Percentiles rank a stretch among this genome's conserved stretches.
phyloP scores from a whole-genome alignment of 1,140 invertebrate genomes.

The Solen grandis region DNA sequence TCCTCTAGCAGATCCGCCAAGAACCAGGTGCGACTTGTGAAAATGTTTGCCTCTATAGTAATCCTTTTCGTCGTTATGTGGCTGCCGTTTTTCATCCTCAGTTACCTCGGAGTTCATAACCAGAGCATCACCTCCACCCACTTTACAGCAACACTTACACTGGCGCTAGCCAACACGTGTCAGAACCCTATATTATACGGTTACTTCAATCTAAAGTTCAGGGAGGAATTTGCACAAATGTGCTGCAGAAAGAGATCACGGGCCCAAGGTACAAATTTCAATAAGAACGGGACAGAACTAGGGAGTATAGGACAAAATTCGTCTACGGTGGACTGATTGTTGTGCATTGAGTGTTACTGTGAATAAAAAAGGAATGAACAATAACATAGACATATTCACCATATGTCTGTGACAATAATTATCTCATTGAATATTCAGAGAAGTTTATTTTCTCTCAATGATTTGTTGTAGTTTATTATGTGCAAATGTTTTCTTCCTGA shows the following conservation, averaged over 20 bases:
- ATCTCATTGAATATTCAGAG: too few species aligned
- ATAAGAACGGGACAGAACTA: conserved; percentile 33
- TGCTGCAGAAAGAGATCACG: conserved; percentile 38
- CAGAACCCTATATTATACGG: conserved; percentile 69
- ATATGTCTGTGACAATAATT: too few species aligned
- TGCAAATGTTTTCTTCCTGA: too few species aligned
- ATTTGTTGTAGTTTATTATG: too few species aligned
- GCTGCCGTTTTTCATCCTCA: conserved; percentile 67
- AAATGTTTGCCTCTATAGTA: conserved; percentile 67
- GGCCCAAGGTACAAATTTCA: neutral
- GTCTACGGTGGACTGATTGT: conserved; percentile 11
- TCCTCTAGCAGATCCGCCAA: conserved; percentile 42
- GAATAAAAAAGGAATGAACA: too few species aligned
- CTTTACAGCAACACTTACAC: conserved; percentile 65
- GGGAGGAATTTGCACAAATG: conserved; percentile 61
- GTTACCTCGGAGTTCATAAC: conserved; percentile 63
- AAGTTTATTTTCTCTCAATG: too few species aligned
- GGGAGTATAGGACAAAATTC: conserved; percentile 21
- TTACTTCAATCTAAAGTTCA: conserved; percentile 64
- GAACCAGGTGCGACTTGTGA: conserved; percentile 62
- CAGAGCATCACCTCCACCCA: conserved; percentile 64
- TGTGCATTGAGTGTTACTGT: too few species aligned
- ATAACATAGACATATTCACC: too few species aligned
- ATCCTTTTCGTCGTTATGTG: conserved; percentile 65
- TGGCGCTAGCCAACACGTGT: conserved; percentile 63